Conservation (phyloP, 2,113 vertebrate genomes). For the Pygoscelis adeliae region DNA sequence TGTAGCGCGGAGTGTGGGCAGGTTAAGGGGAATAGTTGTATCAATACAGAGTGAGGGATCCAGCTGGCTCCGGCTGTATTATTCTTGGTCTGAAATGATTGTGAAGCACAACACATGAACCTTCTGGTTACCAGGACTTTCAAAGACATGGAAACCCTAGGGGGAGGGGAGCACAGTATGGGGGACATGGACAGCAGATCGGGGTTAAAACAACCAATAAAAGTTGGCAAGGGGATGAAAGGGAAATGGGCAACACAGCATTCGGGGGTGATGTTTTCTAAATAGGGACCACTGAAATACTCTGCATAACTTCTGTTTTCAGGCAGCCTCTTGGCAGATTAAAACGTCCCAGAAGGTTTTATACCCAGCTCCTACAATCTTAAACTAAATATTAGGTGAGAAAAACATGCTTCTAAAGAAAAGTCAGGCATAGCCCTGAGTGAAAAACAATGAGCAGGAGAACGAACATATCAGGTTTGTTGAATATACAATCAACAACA, state of each 20-base stretch:
- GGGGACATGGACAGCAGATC: neutral
- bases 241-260: neutral
- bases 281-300: neutral
- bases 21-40: slow-evolving; percentile 55
- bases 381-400: slow-evolving; percentile 58
- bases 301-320: slow-evolving; percentile 17
- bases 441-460: slow-evolving; percentile 37
- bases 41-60: slow-evolving; percentile 31
- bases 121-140: slow-evolving; percentile 46
- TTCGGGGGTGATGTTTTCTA: slow-evolving; percentile 5
- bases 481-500: slow-evolving; percentile 26
- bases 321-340: slow-evolving; percentile 42
- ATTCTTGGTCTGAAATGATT: slow-evolving; percentile 55
- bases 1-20: slow-evolving; percentile 52
- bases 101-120: slow-evolving; percentile 54
- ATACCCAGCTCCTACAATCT: slow-evolving; percentile 37
- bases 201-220: neutral
- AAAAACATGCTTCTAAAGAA: slow-evolving; percentile 53
- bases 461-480: neutral
- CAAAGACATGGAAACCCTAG: slow-evolving; percentile 3
- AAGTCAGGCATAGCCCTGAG: slow-evolving; percentile 16
- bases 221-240: neutral
- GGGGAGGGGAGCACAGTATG: neutral
- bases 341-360: slow-evolving; percentile 43
- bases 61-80: slow-evolving; percentile 57